Evolutionary conservation across 2,113 vertebrate species (phyloP), one percentile per base, ranked within the genome.

Genomic region (Ginglymostoma cirratum): DNA sequence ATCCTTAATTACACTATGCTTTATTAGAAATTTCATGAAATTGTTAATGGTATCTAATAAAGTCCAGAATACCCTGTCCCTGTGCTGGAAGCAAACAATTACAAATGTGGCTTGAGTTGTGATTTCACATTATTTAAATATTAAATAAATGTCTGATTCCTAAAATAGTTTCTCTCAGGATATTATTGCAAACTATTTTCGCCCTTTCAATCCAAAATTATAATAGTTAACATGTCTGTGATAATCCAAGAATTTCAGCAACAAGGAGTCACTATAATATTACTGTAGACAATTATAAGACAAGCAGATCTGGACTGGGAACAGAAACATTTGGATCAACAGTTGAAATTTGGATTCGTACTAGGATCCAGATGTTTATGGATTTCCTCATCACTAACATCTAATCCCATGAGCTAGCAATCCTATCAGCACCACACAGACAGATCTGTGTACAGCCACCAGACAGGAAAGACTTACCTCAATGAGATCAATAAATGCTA

Each of bases 381-480:
- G 94, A 95, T 95, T 95, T 95, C 69, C 42, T 72, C 94, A 72
- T 95, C 94, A 76, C 42, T 52, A 72, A 72, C 38, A 61, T 70
- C 42, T 95, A 95, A 95, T 95, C 94, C 94, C 67, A 95, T 95
- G 67, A 95, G 94, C 66, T 70, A 70, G 65, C 67, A 95, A 72
- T 95, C 94, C 94, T 95, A 95, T 95, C 94, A 95, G 94, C 94
- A 48, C 42, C 42, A 2, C 69, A 95, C 94, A 95, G 94, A 72
- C 94, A 70, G 69, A 95, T 70, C 94, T 95, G 67, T 72, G 27
- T 72, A 95, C 27, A 95, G 69, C 42, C 69, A 95, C 67, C 94
- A 95, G 69, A 72, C 94, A 72, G 94, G 67, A 95, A 94, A 45
- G 94, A 95, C 94, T 72, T 72, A 95, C 94, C 42, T 95, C 94